Base-by-base conservation (phyloP, 2,888 invertebrate species). In the Phymatocera aterrima region DNA sequence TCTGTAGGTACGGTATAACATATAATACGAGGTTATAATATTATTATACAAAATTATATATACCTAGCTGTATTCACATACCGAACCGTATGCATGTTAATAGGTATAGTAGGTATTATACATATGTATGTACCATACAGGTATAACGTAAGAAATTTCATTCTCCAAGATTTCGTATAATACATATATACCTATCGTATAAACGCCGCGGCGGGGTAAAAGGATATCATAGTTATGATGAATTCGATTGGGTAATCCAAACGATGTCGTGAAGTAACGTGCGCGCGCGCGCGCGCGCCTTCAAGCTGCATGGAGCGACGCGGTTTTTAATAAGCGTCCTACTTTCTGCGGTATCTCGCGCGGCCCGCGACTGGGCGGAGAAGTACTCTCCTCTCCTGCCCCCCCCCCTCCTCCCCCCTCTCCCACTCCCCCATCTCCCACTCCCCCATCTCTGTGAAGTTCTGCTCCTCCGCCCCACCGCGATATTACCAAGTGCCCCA, bases 241-340 rank as follows among this genome's bases (percentile, higher is more conserved):
- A 89, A 89, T 90, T 89, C 87, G 88, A 90, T 90, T 90, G 89
- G 85, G 89, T 89, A 90, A 90, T 82, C 81, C 51, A 78, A 83
- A 80, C 81, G 80, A 77, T 81, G 81, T 81, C 80, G 81, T 83
- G 83, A 84, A 84, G 83, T 83, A 83, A 84, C 57, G 40, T 34
- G 40, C 40, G 37, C 12, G 70, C 34, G 43, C 31, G 18, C 70
- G 51, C 12, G 0, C 43, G 24, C 43, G 10, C 37, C 18, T 40
- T 21, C 51, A 51, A 51, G 51, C 51, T 40, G 54, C 74, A 54
- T 40, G 46, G 57, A 54, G 75, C 75, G 28, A 43, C 88, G 90
- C 88, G 89, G 89, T 90, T 90, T 90, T 90, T 90, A 90, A 90
- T 90, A 90, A 89, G 89, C 88, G 90, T 90, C 90, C 90, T 89